Evolutionary conservation across 2,888 invertebrate species (phyloP).

Genomic region (Cephonodes hylas): DNA sequence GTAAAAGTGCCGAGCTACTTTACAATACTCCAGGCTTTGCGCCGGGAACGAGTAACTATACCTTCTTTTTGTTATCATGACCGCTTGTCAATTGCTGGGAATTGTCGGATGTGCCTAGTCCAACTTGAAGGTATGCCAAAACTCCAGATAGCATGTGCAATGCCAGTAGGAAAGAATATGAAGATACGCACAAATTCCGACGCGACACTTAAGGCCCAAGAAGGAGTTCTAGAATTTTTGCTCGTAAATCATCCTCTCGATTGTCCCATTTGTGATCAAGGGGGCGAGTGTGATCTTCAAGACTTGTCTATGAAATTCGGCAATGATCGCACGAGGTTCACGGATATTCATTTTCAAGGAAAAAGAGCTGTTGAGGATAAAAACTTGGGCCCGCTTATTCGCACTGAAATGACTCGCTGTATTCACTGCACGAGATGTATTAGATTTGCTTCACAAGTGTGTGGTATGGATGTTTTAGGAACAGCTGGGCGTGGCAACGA

Average conservation of each 20-base stretch:
- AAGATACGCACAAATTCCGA: constrained; percentile 97
- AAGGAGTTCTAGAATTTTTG: constrained; percentile 97
- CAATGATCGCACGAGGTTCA: constrained; percentile 94
- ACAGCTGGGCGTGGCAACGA: constrained; percentile 95
- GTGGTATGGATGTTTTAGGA: constrained; percentile 97
- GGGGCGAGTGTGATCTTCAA: constrained; percentile 95
- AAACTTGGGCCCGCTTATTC: constrained; percentile 96
- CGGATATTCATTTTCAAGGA: constrained; percentile 93
- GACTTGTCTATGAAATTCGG: constrained; percentile 99
- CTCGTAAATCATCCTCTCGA: constrained; percentile 98
- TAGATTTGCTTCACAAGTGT: constrained; percentile 98
- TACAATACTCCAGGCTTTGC: constrained; percentile 89
- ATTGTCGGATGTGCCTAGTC: constrained; percentile 99
- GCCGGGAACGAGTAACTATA: constrained; percentile 64
- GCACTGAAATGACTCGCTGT: constrained; percentile 98
- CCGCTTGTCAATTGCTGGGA: constrained; percentile 97
- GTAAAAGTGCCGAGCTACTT: constrained; percentile 95
- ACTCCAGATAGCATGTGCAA: constrained; percentile 98
- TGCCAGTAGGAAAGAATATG: constrained; percentile 99
- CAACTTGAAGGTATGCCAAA: constrained; percentile 97
- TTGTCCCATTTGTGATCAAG: constrained; percentile 99
- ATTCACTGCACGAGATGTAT: constrained; percentile 99
- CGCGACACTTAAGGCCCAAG: constrained; percentile 84
- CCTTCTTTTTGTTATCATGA: constrained; percentile 99
- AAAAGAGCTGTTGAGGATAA: constrained; percentile 98